phyloP scores from a whole-genome alignment of 2,113 vertebrate species.

The Hystrix brachyura region DNA sequence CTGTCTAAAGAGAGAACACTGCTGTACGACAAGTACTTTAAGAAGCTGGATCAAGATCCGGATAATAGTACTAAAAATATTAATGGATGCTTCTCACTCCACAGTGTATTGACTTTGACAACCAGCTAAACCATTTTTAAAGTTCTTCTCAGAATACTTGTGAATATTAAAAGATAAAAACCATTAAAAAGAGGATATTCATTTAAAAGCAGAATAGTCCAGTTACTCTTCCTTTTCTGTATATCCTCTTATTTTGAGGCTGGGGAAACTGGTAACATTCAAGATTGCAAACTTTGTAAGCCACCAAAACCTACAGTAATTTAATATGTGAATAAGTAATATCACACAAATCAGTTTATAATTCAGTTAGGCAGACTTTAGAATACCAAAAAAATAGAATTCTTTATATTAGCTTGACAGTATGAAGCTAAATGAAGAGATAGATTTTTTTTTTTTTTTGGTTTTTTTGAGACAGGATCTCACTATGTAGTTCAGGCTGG shows the following conservation, averaged over 20 bases:
- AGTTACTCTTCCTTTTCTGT: background rate
- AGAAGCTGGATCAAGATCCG: background rate
- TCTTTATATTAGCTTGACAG: background rate
- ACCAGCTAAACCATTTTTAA: slow-evolving; percentile 7
- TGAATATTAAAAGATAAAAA: slow-evolving; percentile 9
- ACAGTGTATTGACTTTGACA: background rate
- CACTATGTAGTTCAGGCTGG: too few relatives aligned
- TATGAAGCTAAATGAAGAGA: background rate
- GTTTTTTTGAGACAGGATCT: too few relatives aligned
- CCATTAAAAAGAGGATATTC: background rate
- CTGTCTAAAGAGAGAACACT: background rate
- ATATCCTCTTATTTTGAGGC: background rate
- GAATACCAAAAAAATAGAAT: background rate
- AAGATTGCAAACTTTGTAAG: background rate
- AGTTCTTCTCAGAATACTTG: slow-evolving; percentile 25
- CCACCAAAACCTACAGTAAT: background rate
- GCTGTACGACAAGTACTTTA: background rate
- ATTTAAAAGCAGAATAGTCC: background rate
- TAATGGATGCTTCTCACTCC: background rate
- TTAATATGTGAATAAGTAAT: background rate
- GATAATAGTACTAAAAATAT: slow-evolving; percentile 21
- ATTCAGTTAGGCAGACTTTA: background rate
- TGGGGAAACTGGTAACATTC: background rate
- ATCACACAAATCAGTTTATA: slow-evolving; percentile 15
- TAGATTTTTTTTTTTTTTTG: background rate